A percentile compares a stretch with the other conserved stretches of the same genome.
These are phyloP conservation scores for Drosophila kohkoa DNA, from an alignment of 1,140 invertebrate genomes.

Conservation along the genomic window DNA sequence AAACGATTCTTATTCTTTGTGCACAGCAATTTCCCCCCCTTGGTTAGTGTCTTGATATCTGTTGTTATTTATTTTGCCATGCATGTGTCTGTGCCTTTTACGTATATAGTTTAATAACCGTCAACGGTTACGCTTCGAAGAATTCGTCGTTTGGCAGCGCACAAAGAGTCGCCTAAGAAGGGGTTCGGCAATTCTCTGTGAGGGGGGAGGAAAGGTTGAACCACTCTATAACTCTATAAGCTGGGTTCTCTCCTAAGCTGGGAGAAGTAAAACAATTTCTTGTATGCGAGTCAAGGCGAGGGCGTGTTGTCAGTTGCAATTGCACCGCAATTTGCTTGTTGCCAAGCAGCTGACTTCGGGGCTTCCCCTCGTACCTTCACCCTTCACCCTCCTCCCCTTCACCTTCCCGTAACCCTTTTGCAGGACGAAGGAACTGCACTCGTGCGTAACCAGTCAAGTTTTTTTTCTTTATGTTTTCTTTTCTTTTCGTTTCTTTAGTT, in stretches of 20 bases:
- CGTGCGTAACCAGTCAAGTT: constrained; percentile 45
- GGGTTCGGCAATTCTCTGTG: neutral
- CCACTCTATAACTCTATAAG: constrained; percentile 15
- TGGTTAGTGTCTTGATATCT: constrained; percentile 47
- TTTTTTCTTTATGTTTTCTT: neutral
- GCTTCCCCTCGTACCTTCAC: neutral
- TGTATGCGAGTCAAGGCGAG: constrained; percentile 47
- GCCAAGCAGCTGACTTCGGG: constrained; percentile 35
- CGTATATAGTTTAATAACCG: constrained; percentile 73
- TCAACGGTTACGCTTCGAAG: constrained; percentile 68
- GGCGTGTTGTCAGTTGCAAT: constrained; percentile 55
- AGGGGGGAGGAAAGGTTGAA: constrained; percentile 4
- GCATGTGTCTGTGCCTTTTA: constrained; percentile 22
- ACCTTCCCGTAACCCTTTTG: too few relatives aligned
- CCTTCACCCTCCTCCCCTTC: neutral
- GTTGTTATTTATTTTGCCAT: constrained; percentile 31
- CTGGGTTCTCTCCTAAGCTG: neutral
- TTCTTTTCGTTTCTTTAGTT: neutral
- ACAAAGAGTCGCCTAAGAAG: constrained; percentile 18
- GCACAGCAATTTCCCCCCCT: constrained; percentile 12
- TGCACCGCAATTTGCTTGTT: constrained; percentile 41
- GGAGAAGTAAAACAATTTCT: constrained; percentile 58
- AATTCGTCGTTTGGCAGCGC: constrained; percentile 50
- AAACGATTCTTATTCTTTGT: constrained; percentile 46
- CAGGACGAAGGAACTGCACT: constrained; percentile 44